Percentiles rank a stretch among this genome's conserved stretches.
Evolutionary conservation across 2,888 invertebrate species (phyloP).

Genomic region (Drosophila quasianomalipes): DNA sequence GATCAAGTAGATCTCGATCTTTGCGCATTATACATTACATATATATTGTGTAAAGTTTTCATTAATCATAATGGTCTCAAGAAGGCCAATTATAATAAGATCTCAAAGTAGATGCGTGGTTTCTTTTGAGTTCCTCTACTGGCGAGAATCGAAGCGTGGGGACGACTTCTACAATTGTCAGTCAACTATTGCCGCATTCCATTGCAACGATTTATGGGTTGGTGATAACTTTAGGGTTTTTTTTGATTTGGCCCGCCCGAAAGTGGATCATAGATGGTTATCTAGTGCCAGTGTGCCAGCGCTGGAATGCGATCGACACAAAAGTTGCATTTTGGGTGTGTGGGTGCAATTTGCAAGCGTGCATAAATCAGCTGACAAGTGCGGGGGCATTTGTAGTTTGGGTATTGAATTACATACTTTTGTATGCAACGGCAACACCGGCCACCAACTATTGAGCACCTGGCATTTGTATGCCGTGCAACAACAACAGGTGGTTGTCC

Average conservation of each 20-base stretch:
- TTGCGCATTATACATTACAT: not conserved
- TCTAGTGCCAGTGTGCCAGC: conserved; percentile 55
- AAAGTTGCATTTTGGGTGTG: conserved; percentile 59
- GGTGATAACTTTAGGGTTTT: conserved; percentile 9
- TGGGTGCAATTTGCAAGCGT: conserved; percentile 77
- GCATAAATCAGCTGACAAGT: conserved; percentile 78
- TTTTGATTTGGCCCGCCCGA: not conserved
- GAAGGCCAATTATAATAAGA: not conserved
- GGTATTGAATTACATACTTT: conserved; percentile 73
- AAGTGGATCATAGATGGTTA: conserved; percentile 20
- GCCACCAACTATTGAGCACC: conserved; percentile 48
- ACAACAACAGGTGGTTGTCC: conserved; percentile 19
- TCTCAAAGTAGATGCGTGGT: not conserved
- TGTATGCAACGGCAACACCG: conserved; percentile 46
- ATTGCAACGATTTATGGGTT: not conserved
- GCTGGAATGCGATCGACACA: conserved; percentile 70
- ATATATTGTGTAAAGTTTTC: not conserved
- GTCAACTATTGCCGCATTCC: not conserved
- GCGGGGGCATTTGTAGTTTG: conserved; percentile 70
- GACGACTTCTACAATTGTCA: not conserved
- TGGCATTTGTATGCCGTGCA: conserved; percentile 7
- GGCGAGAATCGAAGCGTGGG: not conserved
- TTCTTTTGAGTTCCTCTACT: not conserved
- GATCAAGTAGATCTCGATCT: not conserved
- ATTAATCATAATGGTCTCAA: too few species aligned